Conservation (phyloP, 2,797 vertebrate genomes). For the Columba guinea region DNA sequence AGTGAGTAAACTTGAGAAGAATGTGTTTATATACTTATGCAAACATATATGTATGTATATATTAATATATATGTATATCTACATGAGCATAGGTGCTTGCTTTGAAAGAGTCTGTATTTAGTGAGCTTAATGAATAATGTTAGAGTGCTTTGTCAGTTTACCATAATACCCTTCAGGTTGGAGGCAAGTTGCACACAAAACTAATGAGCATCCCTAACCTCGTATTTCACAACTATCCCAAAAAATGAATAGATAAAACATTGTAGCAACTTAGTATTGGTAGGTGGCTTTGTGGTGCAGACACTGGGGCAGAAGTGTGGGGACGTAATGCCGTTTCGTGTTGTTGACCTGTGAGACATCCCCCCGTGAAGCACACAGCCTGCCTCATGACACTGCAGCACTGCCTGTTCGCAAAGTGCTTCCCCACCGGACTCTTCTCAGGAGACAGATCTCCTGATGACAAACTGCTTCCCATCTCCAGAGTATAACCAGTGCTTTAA, state of each 20-base stretch:
- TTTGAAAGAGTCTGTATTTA: not conserved
- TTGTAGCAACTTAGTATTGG: not conserved
- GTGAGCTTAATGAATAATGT: not conserved
- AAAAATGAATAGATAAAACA: not conserved
- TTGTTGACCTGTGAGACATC: not conserved
- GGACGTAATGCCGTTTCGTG: not conserved
- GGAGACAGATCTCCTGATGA: not conserved
- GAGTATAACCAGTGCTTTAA: not conserved
- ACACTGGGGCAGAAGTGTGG: not conserved
- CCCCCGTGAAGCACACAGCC: not conserved
- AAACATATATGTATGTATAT: not conserved
- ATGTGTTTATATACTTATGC: not conserved
- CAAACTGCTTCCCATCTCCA: not conserved
- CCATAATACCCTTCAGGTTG: not conserved
- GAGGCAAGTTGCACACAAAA: not conserved
- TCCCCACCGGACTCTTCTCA: not conserved
- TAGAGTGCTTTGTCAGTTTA: not conserved
- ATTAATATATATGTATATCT: not conserved
- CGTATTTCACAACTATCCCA: accelerated
- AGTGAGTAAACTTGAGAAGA: not conserved
- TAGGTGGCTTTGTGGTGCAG: not conserved
- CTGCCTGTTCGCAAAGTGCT: not conserved
- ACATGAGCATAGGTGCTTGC: not conserved
- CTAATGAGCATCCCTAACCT: not conserved
- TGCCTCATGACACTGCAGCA: too few relatives aligned